Evolutionary conservation across 1,140 invertebrate genomes (phyloP), one percentile per base, ranked within the genome.

Genomic region (Steinernema feltiae): DNA sequence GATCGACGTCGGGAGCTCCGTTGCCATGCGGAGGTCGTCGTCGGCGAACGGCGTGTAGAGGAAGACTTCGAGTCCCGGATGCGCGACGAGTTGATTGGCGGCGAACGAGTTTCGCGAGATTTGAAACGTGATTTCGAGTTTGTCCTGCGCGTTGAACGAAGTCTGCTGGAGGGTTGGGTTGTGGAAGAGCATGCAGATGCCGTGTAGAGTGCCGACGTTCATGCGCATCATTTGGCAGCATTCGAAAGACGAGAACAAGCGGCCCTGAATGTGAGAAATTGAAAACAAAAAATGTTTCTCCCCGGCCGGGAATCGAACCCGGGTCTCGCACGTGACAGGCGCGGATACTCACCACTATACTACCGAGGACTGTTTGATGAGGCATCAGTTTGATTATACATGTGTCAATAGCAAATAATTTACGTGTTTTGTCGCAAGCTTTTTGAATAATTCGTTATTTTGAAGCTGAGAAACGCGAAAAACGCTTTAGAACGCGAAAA

Each of bases 61-160:
- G 41, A 72, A 80, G n/a, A 80, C 71, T n/a, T 78, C 76, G 3
- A 80, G 53, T 0, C 78, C 78, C 1, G 78, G 78, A 70, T 80
- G 78, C 2, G 21, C 32, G 24, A 48, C 70, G 30, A 80, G 32
- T 27, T 63, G 72, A 31, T 70, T 63, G 41, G 76, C 69, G 31
- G 71, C 77, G 77, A 78, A 80, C 0, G 78, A 80, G 76, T 80
- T 80, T 31, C 74, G 30, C n/a, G 78, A 71, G 41, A 80, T 77
- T 74, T 80, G 63, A 32, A 76, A 46, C 31, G 41, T 31, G 18
- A 32, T 0, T 71, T 76, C 24, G 24, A 35, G 76, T 31, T 70
- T 46, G n/a, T 71, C 70, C 15, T 74, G 32, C 17, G 63, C 71
- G 12, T 73, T 78, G 12, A n/a, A 27, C 1, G 70, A 70, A 24